phyloP scores from a whole-genome alignment of 2,888 invertebrate genomes.

The Cheilosia vulpina region DNA sequence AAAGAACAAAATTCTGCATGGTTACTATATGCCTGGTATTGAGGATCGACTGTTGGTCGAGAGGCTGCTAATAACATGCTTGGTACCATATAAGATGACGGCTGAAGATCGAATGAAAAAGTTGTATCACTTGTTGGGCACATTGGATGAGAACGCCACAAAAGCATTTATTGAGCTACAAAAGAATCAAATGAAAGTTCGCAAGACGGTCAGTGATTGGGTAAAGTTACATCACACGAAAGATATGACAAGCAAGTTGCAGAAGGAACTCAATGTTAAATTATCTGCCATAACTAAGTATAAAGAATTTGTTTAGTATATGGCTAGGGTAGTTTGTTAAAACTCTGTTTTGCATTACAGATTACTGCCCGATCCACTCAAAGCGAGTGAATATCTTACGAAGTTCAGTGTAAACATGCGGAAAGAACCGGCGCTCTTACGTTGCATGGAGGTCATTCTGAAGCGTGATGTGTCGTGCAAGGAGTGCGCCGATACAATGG shows the following conservation, averaged over 20 bases:
- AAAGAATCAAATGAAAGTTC: constrained; percentile 93
- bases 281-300: constrained; percentile 83
- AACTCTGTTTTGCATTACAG: constrained; percentile 82
- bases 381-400: constrained; percentile 93
- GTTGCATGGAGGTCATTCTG: constrained; percentile 94
- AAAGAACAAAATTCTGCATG: constrained; percentile 98
- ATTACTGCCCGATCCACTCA: constrained; percentile 95
- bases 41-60: constrained; percentile 97
- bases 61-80: constrained; percentile 94
- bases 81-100: constrained; percentile 96
- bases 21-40: constrained; percentile 91
- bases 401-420: constrained; percentile 92
- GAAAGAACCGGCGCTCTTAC: constrained; percentile 88
- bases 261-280: constrained; percentile 89
- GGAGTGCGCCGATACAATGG: constrained; percentile 96
- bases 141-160: constrained; percentile 97
- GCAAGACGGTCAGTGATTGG: constrained; percentile 94
- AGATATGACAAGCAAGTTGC: constrained; percentile 87
- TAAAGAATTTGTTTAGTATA: not conserved
- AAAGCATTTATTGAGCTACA: constrained; percentile 97
- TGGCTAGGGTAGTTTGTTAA: not conserved
- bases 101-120: constrained; percentile 96
- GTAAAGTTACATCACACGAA: constrained; percentile 90
- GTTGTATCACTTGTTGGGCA: constrained; percentile 94
- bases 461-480: constrained; percentile 96